Evolutionary conservation across 2,888 invertebrate genomes (phyloP).

Genomic region (Leucozona laternaria): DNA sequence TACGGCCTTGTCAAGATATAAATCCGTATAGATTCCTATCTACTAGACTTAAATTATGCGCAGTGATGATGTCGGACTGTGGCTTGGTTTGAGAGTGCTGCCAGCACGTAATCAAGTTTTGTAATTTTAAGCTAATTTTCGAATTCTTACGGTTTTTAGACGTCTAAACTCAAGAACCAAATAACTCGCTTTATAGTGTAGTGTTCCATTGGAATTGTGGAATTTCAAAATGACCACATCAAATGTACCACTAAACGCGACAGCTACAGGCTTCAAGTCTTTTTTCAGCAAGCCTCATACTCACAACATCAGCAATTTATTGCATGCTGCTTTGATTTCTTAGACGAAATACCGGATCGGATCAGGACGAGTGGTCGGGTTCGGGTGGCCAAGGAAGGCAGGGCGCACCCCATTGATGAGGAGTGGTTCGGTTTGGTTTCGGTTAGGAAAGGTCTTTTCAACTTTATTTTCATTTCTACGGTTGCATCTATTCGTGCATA

Average conservation of each 20-base stretch:
- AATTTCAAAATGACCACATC: constrained; percentile 46
- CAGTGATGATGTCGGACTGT: neutral
- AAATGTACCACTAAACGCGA: constrained; percentile 16
- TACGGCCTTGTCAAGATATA: neutral
- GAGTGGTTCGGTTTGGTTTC: constrained; percentile 26
- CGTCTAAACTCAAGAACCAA: neutral
- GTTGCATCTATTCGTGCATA: constrained; percentile 10
- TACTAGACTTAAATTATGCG: neutral
- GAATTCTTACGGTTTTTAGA: constrained; percentile 58
- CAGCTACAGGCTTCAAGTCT: constrained; percentile 28
- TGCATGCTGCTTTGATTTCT: constrained; percentile 58
- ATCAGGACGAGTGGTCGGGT: neutral
- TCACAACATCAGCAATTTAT: constrained; percentile 27
- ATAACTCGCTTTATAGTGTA: neutral
- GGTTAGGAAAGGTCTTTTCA: constrained; percentile 57
- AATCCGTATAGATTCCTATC: too few species aligned
- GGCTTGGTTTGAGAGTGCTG: neutral
- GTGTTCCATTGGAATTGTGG: constrained; percentile 24
- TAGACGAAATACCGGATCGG: constrained; percentile 14
- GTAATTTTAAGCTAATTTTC: constrained; percentile 64
- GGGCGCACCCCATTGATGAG: constrained; percentile 41
- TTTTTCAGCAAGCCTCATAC: neutral
- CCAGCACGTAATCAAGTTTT: constrained; percentile 52
- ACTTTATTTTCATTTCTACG: constrained; percentile 32
- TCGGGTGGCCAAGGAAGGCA: neutral